Evolutionary conservation across 2,888 invertebrate genomes (phyloP).

Genomic region (Magallana nippona): DNA sequence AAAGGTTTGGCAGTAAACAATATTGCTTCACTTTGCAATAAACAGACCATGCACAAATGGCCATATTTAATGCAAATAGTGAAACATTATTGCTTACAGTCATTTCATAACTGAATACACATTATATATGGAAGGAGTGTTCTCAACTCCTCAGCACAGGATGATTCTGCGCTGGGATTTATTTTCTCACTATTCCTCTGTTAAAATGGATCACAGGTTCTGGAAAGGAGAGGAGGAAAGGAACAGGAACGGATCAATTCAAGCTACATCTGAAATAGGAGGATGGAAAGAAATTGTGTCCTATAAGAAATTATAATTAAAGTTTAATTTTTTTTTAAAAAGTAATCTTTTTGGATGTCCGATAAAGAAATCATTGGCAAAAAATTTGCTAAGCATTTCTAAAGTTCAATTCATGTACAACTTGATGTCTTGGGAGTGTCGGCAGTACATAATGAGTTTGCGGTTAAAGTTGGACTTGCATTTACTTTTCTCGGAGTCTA

Average conservation of each 20-base stretch:
- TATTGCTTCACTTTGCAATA: background rate
- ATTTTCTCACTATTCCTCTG: background rate
- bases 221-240: background rate
- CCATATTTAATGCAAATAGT: background rate
- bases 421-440: no score
- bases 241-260: background rate
- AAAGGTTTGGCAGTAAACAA: background rate
- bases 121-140: constrained; percentile 10
- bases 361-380: no score
- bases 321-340: background rate
- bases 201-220: constrained; percentile 9
- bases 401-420: no score
- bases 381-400: no score
- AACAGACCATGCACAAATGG: background rate
- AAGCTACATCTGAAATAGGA: constrained; percentile 8
- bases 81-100: background rate
- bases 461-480: background rate
- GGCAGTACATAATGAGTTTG: no score
- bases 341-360: background rate
- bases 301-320: background rate
- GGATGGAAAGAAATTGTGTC: background rate
- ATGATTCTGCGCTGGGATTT: constrained; percentile 9
- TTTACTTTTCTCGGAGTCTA: constrained; percentile 1
- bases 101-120: background rate
- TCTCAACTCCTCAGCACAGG: background rate